Evolutionary conservation across 2,113 vertebrate species (phyloP).

Genomic region (Microcebus lehilahytsara): DNA sequence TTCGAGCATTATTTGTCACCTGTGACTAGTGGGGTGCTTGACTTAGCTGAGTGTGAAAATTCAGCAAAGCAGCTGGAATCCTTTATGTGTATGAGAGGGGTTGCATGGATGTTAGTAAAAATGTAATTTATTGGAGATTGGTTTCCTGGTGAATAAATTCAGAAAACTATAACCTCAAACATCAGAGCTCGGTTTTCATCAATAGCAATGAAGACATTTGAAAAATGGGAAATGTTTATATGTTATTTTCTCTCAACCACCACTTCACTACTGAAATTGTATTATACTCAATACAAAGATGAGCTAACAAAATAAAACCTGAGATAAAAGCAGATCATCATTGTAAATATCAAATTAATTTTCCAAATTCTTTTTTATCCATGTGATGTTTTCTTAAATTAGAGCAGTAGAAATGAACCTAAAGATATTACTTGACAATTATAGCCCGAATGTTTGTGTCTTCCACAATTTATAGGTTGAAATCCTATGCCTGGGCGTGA

Average conservation of each 20-base stretch:
- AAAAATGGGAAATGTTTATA: not conserved
- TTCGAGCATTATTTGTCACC: slow-evolving; percentile 70
- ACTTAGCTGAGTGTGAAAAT: slow-evolving; percentile 61
- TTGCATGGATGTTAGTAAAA: slow-evolving; percentile 39
- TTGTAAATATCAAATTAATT: not conserved
- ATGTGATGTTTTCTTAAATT: slow-evolving; percentile 23
- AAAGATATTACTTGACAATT: not conserved
- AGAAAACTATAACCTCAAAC: slow-evolving; percentile 26
- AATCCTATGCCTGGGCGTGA: fast-evolving
- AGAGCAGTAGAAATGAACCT: not conserved
- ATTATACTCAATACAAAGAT: not conserved
- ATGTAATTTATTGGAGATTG: not conserved
- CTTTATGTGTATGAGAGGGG: slow-evolving; percentile 3
- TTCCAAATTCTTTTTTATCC: not conserved
- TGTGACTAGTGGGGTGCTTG: slow-evolving; percentile 70
- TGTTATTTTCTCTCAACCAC: not conserved
- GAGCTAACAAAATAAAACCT: slow-evolving; percentile 3
- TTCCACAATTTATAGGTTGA: not conserved
- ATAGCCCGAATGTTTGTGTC: not conserved
- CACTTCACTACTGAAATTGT: not conserved
- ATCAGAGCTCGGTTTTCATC: slow-evolving; percentile 11
- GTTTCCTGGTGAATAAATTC: slow-evolving; percentile 27
- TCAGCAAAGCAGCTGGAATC: slow-evolving; percentile 67
- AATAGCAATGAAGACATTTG: not conserved
- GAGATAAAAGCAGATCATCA: not conserved